Conservation (phyloP, 2,888 invertebrate species). For the Amphipyra berbera region DNA sequence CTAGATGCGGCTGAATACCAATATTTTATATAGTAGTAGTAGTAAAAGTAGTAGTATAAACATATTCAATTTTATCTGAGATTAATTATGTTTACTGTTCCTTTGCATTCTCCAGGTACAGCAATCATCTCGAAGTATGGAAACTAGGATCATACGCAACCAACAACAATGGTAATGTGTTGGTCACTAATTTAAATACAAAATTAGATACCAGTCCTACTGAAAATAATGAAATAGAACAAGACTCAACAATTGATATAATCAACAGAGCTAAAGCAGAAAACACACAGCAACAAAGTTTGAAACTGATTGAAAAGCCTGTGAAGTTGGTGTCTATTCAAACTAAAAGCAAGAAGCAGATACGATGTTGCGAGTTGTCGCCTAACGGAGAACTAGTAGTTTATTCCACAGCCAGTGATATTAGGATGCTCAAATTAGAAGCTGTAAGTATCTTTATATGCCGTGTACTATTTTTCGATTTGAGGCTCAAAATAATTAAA, state of each 20-base stretch:
- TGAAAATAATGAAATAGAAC: slow-evolving; percentile 67
- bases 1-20: too few species aligned
- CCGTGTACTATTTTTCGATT: too few species aligned
- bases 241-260: slow-evolving; percentile 73
- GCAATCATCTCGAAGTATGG: slow-evolving; percentile 89
- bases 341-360: slow-evolving; percentile 91
- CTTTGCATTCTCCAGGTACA: slow-evolving; percentile 78
- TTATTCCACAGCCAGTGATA: slow-evolving; percentile 92
- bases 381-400: slow-evolving; percentile 93
- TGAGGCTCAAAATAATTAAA: too few species aligned
- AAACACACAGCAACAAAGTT: slow-evolving; percentile 65
- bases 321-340: slow-evolving; percentile 92
- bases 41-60: too few species aligned
- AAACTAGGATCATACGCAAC: slow-evolving; percentile 85
- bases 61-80: too few species aligned
- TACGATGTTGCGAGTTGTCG: slow-evolving; percentile 93
- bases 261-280: slow-evolving; percentile 65
- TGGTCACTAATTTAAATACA: slow-evolving; percentile 63
- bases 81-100: neutral
- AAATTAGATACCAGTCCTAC: slow-evolving; percentile 55
- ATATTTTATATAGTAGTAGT: too few species aligned
- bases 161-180: slow-evolving; percentile 90
- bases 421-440: slow-evolving; percentile 92
- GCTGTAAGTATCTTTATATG: slow-evolving; percentile 78
- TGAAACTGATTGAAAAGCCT: slow-evolving; percentile 88